Conservation (phyloP, 2,113 vertebrate species). For the Rhipidura dahli region DNA sequence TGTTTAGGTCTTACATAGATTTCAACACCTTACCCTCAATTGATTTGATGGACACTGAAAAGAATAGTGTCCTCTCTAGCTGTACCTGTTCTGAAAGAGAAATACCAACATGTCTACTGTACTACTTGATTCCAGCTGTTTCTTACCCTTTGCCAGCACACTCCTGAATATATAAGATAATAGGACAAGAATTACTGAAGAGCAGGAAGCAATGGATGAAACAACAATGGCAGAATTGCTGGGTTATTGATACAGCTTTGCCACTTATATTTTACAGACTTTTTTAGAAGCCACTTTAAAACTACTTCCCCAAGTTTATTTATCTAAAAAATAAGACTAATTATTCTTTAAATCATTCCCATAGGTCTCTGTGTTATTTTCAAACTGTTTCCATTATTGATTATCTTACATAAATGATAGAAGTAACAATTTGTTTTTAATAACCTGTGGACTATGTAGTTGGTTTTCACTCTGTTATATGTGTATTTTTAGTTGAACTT, state of each 20-base stretch:
- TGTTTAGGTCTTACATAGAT: background rate
- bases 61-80: background rate
- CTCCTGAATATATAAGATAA: background rate
- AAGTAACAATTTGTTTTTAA: background rate
- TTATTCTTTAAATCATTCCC: background rate
- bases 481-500: background rate
- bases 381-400: background rate
- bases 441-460: background rate
- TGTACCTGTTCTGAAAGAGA: background rate
- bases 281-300: background rate
- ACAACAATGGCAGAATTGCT: background rate
- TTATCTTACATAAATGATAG: background rate
- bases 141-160: background rate
- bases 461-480: background rate
- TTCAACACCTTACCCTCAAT: background rate
- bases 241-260: background rate
- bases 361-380: background rate
- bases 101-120: background rate
- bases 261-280: background rate
- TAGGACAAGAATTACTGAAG: background rate
- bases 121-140: background rate
- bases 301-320: background rate
- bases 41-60: background rate
- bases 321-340: background rate
- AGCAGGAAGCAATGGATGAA: background rate